Conservation (phyloP, 2,888 invertebrate species). For the Thelaira solivaga region DNA sequence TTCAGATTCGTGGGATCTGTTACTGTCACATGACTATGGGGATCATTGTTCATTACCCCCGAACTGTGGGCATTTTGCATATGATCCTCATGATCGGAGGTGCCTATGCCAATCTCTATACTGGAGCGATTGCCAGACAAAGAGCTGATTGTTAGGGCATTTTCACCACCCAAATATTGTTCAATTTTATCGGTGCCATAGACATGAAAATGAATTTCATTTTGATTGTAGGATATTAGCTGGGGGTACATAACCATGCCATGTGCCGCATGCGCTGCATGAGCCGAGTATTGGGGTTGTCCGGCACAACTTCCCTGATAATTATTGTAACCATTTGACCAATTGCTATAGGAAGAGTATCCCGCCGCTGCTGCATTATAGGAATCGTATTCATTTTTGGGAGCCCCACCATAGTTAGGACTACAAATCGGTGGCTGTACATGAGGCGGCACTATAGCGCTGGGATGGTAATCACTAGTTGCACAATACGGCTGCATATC, state of each 20-base stretch:
- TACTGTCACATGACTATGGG: constrained; percentile 47
- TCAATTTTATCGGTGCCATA: constrained; percentile 84
- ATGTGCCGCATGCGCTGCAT: constrained; percentile 78
- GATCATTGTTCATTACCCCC: constrained; percentile 47
- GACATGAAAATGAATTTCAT: constrained; percentile 89
- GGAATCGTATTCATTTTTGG: constrained; percentile 74
- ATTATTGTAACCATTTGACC: constrained; percentile 83
- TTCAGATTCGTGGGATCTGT: constrained; percentile 29
- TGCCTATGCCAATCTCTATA: constrained; percentile 79
- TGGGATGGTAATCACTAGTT: constrained; percentile 76
- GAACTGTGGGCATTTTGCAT: constrained; percentile 42
- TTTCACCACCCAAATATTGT: constrained; percentile 81
- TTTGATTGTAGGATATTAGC: constrained; percentile 89
- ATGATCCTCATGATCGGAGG: constrained; percentile 71
- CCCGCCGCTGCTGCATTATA: constrained; percentile 72
- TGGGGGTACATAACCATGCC: constrained; percentile 89
- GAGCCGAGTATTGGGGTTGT: constrained; percentile 70
- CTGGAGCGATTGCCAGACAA: constrained; percentile 77
- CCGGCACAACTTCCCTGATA: constrained; percentile 79
- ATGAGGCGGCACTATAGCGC: constrained; percentile 68
- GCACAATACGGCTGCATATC: constrained; percentile 79
- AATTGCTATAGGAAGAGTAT: constrained; percentile 74
- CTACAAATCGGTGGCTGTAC: constrained; percentile 68
- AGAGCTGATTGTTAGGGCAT: constrained; percentile 81
- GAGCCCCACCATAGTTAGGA: constrained; percentile 69